These are phyloP conservation scores for Atlantisia rogersi DNA, from an alignment of 2,113 vertebrate species.

Conservation along the genomic window DNA sequence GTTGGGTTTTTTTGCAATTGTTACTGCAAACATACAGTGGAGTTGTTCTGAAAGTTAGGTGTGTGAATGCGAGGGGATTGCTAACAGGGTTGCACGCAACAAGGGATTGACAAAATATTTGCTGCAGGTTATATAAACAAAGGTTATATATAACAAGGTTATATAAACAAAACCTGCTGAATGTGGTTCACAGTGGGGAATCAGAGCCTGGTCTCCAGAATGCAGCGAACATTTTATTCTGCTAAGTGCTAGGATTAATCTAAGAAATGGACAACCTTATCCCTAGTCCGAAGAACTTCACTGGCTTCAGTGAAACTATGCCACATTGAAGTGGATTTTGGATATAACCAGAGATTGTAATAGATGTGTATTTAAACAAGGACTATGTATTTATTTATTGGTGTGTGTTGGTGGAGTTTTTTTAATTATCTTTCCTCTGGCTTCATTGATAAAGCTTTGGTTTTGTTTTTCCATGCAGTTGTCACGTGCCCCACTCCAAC, in stretches of 20 bases:
- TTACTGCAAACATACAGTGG: neutral
- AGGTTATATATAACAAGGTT: neutral
- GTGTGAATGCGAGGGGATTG: neutral
- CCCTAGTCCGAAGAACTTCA: neutral
- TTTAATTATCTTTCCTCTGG: neutral
- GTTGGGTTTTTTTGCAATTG: neutral
- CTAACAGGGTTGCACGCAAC: neutral
- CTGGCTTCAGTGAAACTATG: neutral
- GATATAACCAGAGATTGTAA: neutral
- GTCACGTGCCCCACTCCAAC: slow-evolving; percentile 83
- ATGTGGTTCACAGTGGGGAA: neutral
- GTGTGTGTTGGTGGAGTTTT: neutral
- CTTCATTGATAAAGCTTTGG: too few species aligned
- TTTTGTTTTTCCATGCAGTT: slow-evolving; percentile 57
- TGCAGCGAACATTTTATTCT: neutral
- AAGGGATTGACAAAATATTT: neutral
- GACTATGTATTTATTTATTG: neutral
- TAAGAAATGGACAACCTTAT: neutral
- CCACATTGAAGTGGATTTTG: neutral
- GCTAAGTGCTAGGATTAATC: neutral
- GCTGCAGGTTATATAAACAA: slow-evolving; percentile 6
- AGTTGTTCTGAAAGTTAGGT: neutral
- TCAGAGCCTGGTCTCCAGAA: neutral
- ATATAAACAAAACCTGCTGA: neutral
- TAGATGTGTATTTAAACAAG: neutral